A percentile compares a stretch with the other conserved stretches of the same genome.
These are phyloP conservation scores for Rhinoptilus africanus DNA, from an alignment of 2,113 vertebrate species.

Conservation along the genomic window DNA sequence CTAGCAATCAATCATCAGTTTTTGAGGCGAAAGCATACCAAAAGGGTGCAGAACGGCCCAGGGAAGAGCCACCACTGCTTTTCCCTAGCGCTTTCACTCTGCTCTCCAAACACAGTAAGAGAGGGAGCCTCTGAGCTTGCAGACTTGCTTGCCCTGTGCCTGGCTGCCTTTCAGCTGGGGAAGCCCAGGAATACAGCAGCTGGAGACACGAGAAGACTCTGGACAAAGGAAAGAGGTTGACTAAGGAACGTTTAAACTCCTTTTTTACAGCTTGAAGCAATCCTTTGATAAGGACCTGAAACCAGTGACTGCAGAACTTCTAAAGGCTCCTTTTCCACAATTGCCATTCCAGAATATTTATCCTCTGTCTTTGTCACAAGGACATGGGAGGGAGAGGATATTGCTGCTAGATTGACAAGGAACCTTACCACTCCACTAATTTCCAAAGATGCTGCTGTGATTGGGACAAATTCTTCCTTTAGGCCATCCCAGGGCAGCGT, in stretches of 20 bases:
- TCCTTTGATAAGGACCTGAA: background rate
- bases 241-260: background rate
- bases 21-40: background rate
- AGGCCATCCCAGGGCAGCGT: background rate
- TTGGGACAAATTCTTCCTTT: background rate
- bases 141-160: background rate
- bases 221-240: background rate
- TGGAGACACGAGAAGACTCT: background rate
- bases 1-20: background rate
- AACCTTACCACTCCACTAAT: background rate
- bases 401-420: background rate
- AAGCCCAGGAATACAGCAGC: background rate
- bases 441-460: background rate
- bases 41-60: background rate
- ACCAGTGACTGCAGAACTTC: background rate
- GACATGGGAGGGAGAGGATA: background rate
- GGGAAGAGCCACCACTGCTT: background rate
- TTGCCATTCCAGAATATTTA: background rate
- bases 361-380: background rate
- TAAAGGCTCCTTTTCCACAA: background rate
- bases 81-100: background rate
- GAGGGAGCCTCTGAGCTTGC: background rate
- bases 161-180: background rate
- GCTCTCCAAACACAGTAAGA: background rate
- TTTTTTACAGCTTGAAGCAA: background rate